Base-by-base conservation (phyloP, 2,888 invertebrate genomes). In the Globia sparganii region DNA sequence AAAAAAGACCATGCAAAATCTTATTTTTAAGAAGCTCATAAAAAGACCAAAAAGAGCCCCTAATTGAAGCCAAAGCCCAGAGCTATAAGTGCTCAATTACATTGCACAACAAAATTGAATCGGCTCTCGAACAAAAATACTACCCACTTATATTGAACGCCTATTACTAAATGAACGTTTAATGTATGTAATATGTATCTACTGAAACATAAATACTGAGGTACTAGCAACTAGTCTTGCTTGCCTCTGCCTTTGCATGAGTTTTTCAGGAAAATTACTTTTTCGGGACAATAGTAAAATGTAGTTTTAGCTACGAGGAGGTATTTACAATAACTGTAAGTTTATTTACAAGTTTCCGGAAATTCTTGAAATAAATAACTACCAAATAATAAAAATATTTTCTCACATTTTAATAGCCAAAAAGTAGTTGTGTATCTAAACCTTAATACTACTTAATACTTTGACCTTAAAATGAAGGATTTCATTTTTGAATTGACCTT, bases 21-120 rank as follows among this genome's bases (percentile, higher is more conserved):
- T 76, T 80, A 73, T 78, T 84, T 80, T 80, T 59, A 86, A 88
- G 75, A 72, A 81, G 77, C 82, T 62, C 49, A 31, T 66, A 78
- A 72, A 81, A 86, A 74, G 34, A 59, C 25, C 37, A 73, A 79
- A 69, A 83, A 25, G 46, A 49, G 25, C 2, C 4, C 34, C 34
- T 82, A 77, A 86, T 86, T 80, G 78, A 71, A 80, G 70, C 43
- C 43, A 34, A 43, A 65, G 74, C 76, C 73, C 46, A 53, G 40
- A 78, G 80, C 61, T 37, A 72, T 72, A 80, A 84, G 82, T 82
- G 78, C 78, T 88, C 87, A 87, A 88, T 88, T 88, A 87, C 80
- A 82, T 78, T 82, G 72, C 80, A 82, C 79, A 80, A 88, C 77
- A 49, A 81, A 86, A 82, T 81, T 84, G 62, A 78, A 88, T 80